A percentile compares a stretch with the other conserved stretches of the same genome.
phyloP scores from a whole-genome alignment of 2,113 vertebrate species.

The Tyto alba region DNA sequence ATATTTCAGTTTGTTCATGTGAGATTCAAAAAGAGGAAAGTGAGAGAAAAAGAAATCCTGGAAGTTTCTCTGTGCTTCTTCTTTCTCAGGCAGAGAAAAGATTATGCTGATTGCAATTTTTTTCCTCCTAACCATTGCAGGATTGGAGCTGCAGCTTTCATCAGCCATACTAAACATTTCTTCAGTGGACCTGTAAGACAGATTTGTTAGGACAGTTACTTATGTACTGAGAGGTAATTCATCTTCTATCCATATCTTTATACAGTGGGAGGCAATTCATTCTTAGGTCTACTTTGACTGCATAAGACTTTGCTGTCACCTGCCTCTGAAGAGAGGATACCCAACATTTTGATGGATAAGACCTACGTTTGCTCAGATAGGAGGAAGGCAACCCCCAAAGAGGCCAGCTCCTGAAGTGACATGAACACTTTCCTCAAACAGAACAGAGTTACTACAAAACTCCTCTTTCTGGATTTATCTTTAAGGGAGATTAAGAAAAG shows the following conservation, averaged over 20 bases:
- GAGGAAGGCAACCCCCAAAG: background rate
- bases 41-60: slow-evolving; percentile 91
- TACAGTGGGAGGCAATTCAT: background rate
- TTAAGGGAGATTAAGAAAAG: background rate
- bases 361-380: background rate
- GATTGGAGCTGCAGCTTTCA: slow-evolving; percentile 82
- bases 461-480: background rate
- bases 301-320: background rate
- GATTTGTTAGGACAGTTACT: background rate
- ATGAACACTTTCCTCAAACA: background rate
- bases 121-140: slow-evolving; percentile 79
- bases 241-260: background rate
- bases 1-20: slow-evolving; percentile 87
- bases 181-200: slow-evolving; percentile 76
- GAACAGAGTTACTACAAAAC: background rate
- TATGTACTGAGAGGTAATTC: background rate
- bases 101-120: slow-evolving; percentile 87
- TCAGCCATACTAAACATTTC: slow-evolving; percentile 87
- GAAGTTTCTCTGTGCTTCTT: slow-evolving; percentile 80
- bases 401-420: background rate
- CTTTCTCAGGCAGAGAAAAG: slow-evolving; percentile 81
- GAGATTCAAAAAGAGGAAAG: slow-evolving; percentile 87
- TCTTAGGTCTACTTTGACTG: background rate
- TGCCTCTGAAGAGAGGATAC: background rate
- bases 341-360: background rate